phyloP scores from a whole-genome alignment of 2,113 vertebrate species.

The Oreochromis tanganicae region DNA sequence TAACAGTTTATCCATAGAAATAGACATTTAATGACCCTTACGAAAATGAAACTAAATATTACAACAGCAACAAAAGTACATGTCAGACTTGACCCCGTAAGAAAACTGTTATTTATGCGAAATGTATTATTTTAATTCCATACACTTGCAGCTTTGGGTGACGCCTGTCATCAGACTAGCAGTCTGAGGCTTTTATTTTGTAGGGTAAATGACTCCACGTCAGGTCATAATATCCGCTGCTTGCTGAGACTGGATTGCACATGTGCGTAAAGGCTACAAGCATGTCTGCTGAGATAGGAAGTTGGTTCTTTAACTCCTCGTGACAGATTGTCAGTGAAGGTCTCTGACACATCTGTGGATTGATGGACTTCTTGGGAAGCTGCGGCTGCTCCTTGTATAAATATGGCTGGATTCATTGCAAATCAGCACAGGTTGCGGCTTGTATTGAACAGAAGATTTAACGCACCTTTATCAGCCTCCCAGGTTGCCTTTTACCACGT shows the following conservation, averaged over 20 bases:
- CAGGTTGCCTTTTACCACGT: constrained; percentile 7
- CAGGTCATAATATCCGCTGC: not conserved
- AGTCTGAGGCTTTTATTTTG: constrained; percentile 23
- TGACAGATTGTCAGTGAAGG: not conserved
- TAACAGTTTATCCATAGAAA: not conserved
- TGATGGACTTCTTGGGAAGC: not conserved
- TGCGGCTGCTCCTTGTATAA: not conserved
- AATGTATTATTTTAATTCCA: not conserved
- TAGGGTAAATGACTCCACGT: not conserved
- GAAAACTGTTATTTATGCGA: not conserved
- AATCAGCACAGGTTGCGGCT: not conserved
- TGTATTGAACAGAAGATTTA: not conserved
- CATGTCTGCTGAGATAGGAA: accelerated
- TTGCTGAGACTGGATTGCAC: not conserved
- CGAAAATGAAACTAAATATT: not conserved
- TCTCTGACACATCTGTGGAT: not conserved
- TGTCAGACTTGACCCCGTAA: accelerated
- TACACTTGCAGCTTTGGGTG: not conserved
- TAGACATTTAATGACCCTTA: accelerated
- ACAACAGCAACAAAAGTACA: not conserved
- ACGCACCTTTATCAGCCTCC: not conserved
- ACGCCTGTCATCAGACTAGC: not conserved
- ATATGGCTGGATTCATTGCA: constrained; percentile 6
- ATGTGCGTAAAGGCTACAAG: not conserved
- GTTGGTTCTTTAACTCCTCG: not conserved